Conservation (phyloP, 2,888 invertebrate genomes). For the Oxytorus armatus region DNA sequence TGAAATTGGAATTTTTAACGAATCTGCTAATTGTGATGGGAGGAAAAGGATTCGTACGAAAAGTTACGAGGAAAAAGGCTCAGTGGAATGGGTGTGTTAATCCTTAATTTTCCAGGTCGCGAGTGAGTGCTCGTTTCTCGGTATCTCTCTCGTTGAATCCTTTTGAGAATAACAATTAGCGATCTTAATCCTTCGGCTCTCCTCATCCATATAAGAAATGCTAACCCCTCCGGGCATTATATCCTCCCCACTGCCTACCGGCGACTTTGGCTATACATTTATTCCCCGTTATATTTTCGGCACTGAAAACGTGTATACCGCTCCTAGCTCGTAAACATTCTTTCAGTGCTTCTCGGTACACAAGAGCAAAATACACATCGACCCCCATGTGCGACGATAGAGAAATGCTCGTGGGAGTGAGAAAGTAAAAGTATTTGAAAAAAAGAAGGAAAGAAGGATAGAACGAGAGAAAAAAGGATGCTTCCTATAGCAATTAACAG, state of each 20-base stretch:
- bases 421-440: conserved; percentile 26
- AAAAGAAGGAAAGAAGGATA: conserved; percentile 12
- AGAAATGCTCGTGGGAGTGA: conserved; percentile 40
- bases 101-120: conserved; percentile 78
- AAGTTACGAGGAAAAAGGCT: conserved; percentile 10
- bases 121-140: conserved; percentile 40
- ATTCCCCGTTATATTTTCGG: conserved; percentile 75
- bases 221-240: conserved; percentile 39
- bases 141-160: conserved; percentile 70
- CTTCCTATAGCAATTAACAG: conserved; percentile 77
- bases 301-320: conserved; percentile 71
- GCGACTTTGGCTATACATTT: conserved; percentile 43
- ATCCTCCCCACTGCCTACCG: too few relatives aligned
- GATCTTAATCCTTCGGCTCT: conserved; percentile 79
- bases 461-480: conserved; percentile 57
- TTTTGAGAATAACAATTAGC: conserved; percentile 81
- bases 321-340: conserved; percentile 77
- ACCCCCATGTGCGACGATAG: conserved; percentile 27
- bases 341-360: conserved; percentile 71
- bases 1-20: background rate
- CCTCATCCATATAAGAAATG: conserved; percentile 64
- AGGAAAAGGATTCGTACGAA: conserved; percentile 29
- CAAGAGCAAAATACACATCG: conserved; percentile 64
- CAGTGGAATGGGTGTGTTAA: conserved; percentile 70
- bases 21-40: too few relatives aligned